Base-by-base conservation (phyloP, 2,797 vertebrate genomes). In the Amblyraja radiata region DNA sequence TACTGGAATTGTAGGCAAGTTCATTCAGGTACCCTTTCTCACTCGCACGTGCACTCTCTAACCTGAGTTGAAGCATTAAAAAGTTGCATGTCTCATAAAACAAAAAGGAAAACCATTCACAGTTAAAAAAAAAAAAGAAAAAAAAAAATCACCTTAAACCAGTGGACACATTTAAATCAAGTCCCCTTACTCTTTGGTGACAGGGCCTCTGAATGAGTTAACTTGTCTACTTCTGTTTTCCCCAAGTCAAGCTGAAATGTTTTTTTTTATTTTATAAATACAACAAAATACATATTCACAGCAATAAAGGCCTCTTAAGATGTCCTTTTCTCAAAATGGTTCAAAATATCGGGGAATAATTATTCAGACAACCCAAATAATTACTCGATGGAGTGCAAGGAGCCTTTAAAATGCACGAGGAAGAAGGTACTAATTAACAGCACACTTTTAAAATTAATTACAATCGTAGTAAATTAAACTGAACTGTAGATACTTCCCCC, bases 211-310 rank as follows among this genome's bases (percentile, higher is more conserved):
- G 36, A 46, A 76, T 32, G 39, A 92, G 90, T 74, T 92, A 92
- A 74, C 90, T 91, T 91, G 90, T 91, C 90, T 91, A 91, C 90
- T 74, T 39, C 68, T 92, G 36, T 54, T 76, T 76, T 21, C 90
- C 90, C 71, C 90, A 92, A 92, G 90, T 76, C 90, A 92, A 92
- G 90, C 90, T 92, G 90, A 92, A 88, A 92, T 92, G 90, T 74
- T 91, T 73, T 91, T 54, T 91, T 92, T 92, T 54, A 46, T 76
- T 92, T 92, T 92, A 92, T 92, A 92, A 92, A 92, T 92, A 92
- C 71, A 92, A 92, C 90, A 92, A 92, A 92, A 92, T 92, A 92
- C 90, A 92, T 92, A 92, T 92, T 92, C 90, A 92, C 90, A 92
- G 90, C 90, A 92, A 92, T 92, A 92, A 92, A 92, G 90, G 90